Conservation (phyloP, 1,140 invertebrate species). For the Brachionus rubens region DNA sequence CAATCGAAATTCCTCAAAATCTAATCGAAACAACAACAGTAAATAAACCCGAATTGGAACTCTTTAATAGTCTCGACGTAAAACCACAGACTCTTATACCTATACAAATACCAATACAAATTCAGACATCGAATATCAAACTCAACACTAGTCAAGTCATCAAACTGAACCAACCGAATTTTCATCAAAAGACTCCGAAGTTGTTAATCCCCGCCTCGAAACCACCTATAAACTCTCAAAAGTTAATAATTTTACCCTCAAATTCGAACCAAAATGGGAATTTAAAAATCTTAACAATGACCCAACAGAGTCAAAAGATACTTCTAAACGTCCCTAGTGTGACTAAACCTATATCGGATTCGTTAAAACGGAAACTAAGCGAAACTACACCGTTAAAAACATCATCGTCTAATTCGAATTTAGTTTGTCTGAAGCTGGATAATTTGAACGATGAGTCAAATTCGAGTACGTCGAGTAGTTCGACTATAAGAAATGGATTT, state of each 20-base stretch:
- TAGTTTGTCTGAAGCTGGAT: conserved; percentile 16
- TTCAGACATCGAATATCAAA: conserved; percentile 5
- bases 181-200: background rate
- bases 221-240: background rate
- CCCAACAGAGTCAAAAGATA: conserved; percentile 13
- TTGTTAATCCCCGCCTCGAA: background rate
- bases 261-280: background rate
- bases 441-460: conserved; percentile 19
- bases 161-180: background rate
- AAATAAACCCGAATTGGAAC: background rate
- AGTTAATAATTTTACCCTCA: conserved; percentile 24
- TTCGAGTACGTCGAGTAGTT: conserved; percentile 14
- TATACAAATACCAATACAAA: conserved; percentile 1
- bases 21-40: background rate
- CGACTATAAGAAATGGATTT: conserved; percentile 33
- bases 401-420: background rate
- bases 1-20: background rate
- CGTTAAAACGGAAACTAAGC: background rate
- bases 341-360: background rate
- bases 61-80: background rate
- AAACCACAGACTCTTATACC: conserved; percentile 13
- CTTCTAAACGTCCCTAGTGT: conserved; percentile 21
- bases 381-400: background rate
- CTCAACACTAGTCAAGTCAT: background rate
- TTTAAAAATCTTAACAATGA: conserved; percentile 5